These are phyloP conservation scores for Botia kubotai DNA, from an alignment of 2,797 vertebrate species.

Conservation along the genomic window DNA sequence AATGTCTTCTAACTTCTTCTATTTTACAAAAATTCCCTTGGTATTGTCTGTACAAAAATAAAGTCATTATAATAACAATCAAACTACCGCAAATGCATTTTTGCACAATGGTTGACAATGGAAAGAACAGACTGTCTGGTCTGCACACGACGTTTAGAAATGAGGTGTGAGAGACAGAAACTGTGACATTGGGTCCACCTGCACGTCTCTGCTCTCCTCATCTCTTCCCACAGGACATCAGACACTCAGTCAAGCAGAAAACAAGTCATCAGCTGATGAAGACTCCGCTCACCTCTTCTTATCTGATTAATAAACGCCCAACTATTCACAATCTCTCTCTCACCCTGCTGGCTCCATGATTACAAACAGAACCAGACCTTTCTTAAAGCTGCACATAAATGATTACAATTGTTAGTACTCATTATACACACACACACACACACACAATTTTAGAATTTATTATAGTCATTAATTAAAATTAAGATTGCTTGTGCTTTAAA, in stretches of 20 bases:
- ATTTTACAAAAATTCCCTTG: too few relatives aligned
- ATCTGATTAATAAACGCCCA: background rate
- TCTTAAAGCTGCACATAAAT: slow-evolving; percentile 3
- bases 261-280: slow-evolving; percentile 3
- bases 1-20: too few relatives aligned
- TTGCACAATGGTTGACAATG: background rate
- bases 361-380: slow-evolving; percentile 39
- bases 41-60: too few relatives aligned
- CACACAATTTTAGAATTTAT: too few relatives aligned
- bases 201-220: background rate
- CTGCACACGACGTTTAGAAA: background rate
- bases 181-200: background rate
- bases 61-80: too few relatives aligned
- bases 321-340: background rate
- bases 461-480: background rate
- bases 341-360: background rate
- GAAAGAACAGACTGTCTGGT: background rate
- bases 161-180: background rate
- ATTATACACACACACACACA: too few relatives aligned
- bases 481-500: background rate
- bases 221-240: slow-evolving; percentile 25
- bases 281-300: slow-evolving; percentile 36
- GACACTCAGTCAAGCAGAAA: slow-evolving; percentile 20
- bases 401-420: too few relatives aligned
- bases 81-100: background rate